phyloP scores from a whole-genome alignment of 2,113 vertebrate genomes.

The Euleptes europaea region DNA sequence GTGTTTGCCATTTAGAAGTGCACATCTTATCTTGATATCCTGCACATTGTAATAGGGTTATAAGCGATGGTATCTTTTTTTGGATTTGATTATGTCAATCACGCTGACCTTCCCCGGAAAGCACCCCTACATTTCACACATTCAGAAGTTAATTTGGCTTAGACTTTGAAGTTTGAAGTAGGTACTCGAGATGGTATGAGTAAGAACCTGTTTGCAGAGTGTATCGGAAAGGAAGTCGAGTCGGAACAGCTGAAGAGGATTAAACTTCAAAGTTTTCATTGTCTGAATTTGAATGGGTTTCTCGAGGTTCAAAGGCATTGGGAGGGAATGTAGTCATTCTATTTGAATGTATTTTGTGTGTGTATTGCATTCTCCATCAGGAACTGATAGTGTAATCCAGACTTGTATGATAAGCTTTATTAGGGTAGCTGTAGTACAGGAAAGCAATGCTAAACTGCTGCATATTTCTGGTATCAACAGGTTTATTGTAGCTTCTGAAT shows the following conservation, averaged over 20 bases:
- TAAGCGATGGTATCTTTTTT: background rate
- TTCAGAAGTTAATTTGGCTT: background rate
- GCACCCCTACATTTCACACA: conserved; percentile 2
- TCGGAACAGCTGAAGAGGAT: background rate
- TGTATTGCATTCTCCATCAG: background rate
- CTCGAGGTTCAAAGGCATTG: background rate
- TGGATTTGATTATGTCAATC: background rate
- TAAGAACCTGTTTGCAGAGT: background rate
- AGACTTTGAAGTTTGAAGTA: background rate
- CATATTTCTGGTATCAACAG: no score
- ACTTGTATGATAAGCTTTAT: no score
- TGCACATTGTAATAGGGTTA: background rate
- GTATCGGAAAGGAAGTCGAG: background rate
- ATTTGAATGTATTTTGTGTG: background rate
- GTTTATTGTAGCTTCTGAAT: no score
- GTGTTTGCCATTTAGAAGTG: background rate
- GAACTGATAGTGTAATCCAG: background rate
- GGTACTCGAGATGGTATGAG: background rate
- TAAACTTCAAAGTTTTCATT: background rate
- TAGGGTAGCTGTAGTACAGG: no score
- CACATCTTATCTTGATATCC: background rate
- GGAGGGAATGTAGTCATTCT: background rate
- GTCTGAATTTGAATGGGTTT: background rate
- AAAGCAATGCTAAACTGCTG: no score
- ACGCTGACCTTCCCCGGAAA: conserved; percentile 8